A percentile compares a stretch with the other conserved stretches of the same genome.
These are phyloP conservation scores for Nesoenas mayeri DNA, from an alignment of 2,113 vertebrate species.

Conservation along the genomic window DNA sequence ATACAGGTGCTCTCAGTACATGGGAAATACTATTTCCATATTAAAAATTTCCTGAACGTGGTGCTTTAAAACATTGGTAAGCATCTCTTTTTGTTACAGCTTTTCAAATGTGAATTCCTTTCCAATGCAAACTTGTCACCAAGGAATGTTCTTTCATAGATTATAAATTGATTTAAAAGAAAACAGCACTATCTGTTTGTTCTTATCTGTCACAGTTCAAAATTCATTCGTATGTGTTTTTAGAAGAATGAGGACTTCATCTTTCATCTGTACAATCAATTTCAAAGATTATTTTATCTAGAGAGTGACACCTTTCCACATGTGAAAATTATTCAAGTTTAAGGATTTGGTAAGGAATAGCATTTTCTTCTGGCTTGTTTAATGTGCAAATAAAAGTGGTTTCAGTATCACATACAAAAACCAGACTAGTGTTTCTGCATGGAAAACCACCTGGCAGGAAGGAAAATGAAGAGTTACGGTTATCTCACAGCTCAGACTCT, in stretches of 20 bases:
- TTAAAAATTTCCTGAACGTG: not conserved
- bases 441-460: not conserved
- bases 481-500: not conserved
- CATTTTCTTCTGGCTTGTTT: not conserved
- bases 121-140: conserved; percentile 5
- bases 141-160: not conserved
- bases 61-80: not conserved
- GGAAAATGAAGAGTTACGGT: not conserved
- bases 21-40: not conserved
- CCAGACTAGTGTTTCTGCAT: not conserved
- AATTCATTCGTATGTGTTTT: conserved; percentile 49
- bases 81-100: not conserved
- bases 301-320: not conserved
- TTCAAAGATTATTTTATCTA: not conserved
- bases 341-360: not conserved
- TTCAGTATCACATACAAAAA: not conserved
- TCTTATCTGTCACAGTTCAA: conserved; percentile 1
- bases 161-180: conserved; percentile 20
- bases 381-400: not conserved
- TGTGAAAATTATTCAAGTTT: not conserved
- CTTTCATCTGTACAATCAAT: not conserved
- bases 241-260: conserved; percentile 29
- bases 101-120: conserved; percentile 23
- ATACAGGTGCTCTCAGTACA: not conserved
- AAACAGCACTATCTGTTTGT: not conserved